A percentile compares a stretch with the other conserved stretches of the same genome.
phyloP scores from a whole-genome alignment of 1,140 invertebrate species.

The Cotesia vestalis region DNA sequence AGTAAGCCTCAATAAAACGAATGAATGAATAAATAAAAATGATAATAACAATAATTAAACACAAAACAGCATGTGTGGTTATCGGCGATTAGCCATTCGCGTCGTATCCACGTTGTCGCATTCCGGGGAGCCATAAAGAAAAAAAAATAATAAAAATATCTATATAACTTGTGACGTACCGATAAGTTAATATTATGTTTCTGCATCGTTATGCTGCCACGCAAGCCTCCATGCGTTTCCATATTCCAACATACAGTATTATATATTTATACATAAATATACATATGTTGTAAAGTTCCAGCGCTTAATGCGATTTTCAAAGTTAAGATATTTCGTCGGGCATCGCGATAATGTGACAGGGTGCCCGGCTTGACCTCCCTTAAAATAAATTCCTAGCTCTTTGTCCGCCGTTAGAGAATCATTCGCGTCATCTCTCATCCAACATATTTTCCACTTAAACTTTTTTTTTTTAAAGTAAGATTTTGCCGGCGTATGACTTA shows the following conservation, averaged over 20 bases:
- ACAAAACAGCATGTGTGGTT: too few species aligned
- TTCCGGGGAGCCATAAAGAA: background rate
- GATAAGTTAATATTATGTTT: conserved; percentile 33
- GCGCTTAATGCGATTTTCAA: conserved; percentile 18
- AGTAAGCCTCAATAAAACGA: too few species aligned
- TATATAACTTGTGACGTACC: conserved; percentile 15
- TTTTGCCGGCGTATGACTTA: background rate
- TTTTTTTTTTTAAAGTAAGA: background rate
- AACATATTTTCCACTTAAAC: background rate
- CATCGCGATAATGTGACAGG: conserved; percentile 32
- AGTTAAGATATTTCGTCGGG: conserved; percentile 48
- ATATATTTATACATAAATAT: background rate
- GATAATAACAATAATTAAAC: too few species aligned
- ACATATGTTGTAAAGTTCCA: background rate
- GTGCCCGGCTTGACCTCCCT: conserved; percentile 41
- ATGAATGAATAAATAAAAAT: too few species aligned
- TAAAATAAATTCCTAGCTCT: background rate
- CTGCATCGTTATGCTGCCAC: conserved; percentile 15
- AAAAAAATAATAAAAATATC: conserved; percentile 15
- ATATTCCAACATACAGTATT: background rate
- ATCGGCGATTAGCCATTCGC: too few species aligned
- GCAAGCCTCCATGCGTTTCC: background rate
- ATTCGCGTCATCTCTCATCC: conserved; percentile 34
- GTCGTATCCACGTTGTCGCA: too few species aligned
- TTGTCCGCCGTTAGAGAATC: background rate